phyloP scores from a whole-genome alignment of 2,888 invertebrate genomes.

The Drosophila peninsularis region DNA sequence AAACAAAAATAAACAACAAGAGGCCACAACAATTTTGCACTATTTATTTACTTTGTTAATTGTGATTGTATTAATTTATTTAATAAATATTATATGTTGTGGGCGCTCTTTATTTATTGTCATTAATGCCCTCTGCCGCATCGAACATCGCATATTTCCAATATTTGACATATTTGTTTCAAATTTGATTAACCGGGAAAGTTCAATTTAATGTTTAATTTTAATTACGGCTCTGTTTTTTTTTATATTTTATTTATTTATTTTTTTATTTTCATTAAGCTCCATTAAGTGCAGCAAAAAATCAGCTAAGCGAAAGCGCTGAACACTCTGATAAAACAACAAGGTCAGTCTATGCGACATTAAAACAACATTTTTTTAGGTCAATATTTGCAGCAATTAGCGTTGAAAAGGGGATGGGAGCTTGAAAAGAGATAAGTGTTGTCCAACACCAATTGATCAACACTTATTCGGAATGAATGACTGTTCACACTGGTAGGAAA shows the following conservation, averaged over 20 bases:
- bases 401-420: too few species aligned
- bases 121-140: not conserved
- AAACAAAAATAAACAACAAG: not conserved
- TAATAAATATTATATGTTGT: conserved; percentile 1
- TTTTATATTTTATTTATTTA: not conserved
- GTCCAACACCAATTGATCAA: not conserved
- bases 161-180: conserved; percentile 26
- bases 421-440: not conserved
- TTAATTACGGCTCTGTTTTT: conserved; percentile 8
- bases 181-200: conserved; percentile 36
- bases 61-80: conserved; percentile 25
- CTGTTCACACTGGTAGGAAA: not conserved
- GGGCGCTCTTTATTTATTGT: conserved; percentile 6
- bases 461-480: not conserved
- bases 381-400: too few species aligned
- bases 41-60: conserved; percentile 34
- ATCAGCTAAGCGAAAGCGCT: not conserved
- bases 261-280: not conserved
- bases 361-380: not conserved
- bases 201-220: conserved; percentile 31
- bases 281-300: not conserved
- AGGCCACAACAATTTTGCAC: conserved; percentile 12
- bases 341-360: not conserved
- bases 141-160: conserved; percentile 6
- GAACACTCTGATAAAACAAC: not conserved